phyloP scores from a whole-genome alignment of 2,797 vertebrate species.

The Clarias laeviceps region DNA sequence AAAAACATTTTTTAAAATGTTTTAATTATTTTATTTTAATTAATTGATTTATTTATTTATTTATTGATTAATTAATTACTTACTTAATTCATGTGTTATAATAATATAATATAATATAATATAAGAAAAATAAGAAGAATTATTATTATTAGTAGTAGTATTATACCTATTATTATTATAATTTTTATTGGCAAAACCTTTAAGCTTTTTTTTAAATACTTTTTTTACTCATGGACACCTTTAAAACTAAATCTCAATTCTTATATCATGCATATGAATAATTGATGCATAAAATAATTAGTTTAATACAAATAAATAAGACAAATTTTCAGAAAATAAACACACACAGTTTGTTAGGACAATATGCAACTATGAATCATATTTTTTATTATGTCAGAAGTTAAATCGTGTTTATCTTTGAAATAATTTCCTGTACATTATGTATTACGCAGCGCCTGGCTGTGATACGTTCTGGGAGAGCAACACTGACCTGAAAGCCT shows the following conservation, averaged over 20 bases:
- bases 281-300: not conserved
- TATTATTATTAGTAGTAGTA: not conserved
- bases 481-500: constrained; percentile 73
- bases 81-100: too few relatives aligned
- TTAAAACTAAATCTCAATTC: not conserved
- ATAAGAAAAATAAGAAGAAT: too few relatives aligned
- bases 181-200: not conserved
- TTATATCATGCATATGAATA: not conserved
- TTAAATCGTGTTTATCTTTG: not conserved
- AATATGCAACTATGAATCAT: not conserved
- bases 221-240: not conserved
- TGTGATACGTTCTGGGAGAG: constrained; percentile 86
- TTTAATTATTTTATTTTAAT: too few relatives aligned
- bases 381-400: not conserved
- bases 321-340: too few relatives aligned
- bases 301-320: not conserved
- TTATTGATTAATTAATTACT: too few relatives aligned
- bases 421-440: not conserved
- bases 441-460: constrained; percentile 65
- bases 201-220: not conserved
- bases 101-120: too few relatives aligned
- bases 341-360: not conserved
- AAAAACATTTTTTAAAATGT: not conserved
- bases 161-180: not conserved
- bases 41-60: too few relatives aligned